Percentiles rank a stretch among this genome's conserved stretches.
phyloP scores from a whole-genome alignment of 53 echinoderm and acorn worm species.

The Patiria pectinifera region DNA sequence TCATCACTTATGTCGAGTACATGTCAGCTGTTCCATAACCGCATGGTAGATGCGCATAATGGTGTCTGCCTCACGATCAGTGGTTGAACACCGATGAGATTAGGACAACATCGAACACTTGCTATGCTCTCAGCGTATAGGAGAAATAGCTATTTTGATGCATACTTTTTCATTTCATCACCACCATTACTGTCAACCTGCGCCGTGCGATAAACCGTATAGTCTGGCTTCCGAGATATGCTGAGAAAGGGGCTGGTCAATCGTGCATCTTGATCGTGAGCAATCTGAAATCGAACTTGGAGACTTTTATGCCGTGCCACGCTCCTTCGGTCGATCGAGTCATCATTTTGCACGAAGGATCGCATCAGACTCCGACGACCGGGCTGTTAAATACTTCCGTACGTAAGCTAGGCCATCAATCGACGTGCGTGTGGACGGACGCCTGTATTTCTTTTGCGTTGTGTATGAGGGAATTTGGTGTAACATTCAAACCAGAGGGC shows the following conservation, averaged over 20 bases:
- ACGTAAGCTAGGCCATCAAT: no score
- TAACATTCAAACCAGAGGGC: no score
- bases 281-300: background rate
- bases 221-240: background rate
- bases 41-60: background rate
- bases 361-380: background rate
- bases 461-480: no score
- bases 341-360: background rate
- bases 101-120: no score
- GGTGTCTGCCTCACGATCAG: background rate
- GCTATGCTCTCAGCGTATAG: no score
- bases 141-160: no score
- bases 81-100: background rate
- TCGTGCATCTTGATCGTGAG: background rate
- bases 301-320: background rate
- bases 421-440: no score
- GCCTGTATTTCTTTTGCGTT: no score
- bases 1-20: background rate
- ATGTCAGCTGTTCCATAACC: background rate
- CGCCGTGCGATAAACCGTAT: background rate
- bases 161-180: background rate
- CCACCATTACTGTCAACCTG: background rate
- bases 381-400: background rate
- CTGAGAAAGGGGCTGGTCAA: background rate
- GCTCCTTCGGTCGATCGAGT: background rate